Percentiles rank a stretch among this genome's conserved stretches.
Evolutionary conservation across 2,888 invertebrate genomes (phyloP).

Genomic region (Heliconius erato): DNA sequence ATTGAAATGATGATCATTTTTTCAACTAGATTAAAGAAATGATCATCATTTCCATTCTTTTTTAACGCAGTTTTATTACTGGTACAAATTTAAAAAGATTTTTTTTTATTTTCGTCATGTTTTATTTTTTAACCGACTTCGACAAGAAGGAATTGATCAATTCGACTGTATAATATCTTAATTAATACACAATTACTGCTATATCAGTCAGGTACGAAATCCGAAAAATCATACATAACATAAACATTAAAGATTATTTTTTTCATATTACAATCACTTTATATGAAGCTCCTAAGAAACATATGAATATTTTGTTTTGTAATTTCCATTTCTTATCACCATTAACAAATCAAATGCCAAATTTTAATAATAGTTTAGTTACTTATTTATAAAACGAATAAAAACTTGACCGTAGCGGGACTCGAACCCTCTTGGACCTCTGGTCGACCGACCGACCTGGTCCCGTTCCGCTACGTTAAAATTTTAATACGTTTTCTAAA

Average conservation of each 20-base stretch:
- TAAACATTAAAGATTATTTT: neutral
- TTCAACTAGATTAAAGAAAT: too few relatives aligned
- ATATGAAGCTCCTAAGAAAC: neutral
- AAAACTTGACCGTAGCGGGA: too few relatives aligned
- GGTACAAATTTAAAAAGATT: neutral
- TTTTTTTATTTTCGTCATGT: neutral
- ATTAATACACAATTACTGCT: neutral
- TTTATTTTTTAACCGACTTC: neutral
- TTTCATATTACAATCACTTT: neutral
- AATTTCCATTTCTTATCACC: neutral
- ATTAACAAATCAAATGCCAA: conserved; percentile 1
- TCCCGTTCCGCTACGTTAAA: too few relatives aligned
- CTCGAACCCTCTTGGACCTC: too few relatives aligned
- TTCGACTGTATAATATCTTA: neutral
- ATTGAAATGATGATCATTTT: too few relatives aligned
- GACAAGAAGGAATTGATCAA: neutral
- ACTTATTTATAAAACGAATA: too few relatives aligned
- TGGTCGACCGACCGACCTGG: too few relatives aligned
- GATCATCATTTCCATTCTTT: neutral
- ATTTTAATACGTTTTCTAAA: too few relatives aligned
- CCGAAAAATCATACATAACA: neutral
- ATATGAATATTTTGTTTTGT: neutral
- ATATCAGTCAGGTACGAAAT: neutral
- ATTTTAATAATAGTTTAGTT: neutral
- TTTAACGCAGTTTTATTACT: neutral